Evolutionary conservation across 2,888 invertebrate species (phyloP), one percentile per base, ranked within the genome.

Genomic region (Furcula furcula): DNA sequence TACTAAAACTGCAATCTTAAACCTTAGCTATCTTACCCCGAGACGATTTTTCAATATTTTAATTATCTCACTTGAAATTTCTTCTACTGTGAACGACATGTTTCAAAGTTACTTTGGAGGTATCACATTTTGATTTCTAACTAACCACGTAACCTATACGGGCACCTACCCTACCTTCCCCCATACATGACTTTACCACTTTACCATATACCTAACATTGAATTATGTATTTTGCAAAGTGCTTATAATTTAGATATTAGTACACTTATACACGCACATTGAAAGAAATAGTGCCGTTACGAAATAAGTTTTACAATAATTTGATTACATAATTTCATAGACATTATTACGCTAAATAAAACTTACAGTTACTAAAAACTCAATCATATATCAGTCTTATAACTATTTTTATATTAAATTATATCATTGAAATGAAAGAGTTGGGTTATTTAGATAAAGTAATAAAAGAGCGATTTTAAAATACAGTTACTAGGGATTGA

Each of bases 361-460:
- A 42, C 30, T 44, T 43, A 47, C 50, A 56, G 10, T 11, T 28
- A 34, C 63, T 66, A 63, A 55, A 46, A 78, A 78, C 65, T 55
- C 69, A 82, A 78, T 65, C 65, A 64, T 79, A 76, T 51, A 76
- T 85, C 86, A 86, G 85, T 87, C 86, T 87, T 86, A 86, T 84
- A 77, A 70, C 83, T 85, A 85, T 76, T 60, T 67, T 69, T 66
- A 68, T 30, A 38, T 31, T 40, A 48, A 55, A 71, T 74, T 73
- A 73, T 67, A 58, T 48, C 53, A 50, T 54, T 62, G 41, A 53
- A 63, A 58, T 55, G 26, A 58, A 12, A 12, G 13, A 4, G 25
- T 25, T 3, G 6, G 16, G 3, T 4, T 16, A 16, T 6, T 16
- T 16, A 21, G 10, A 4, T 25, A 48, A 57, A 61, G 29, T 57